These are phyloP conservation scores for Manis pentadactyla DNA, from an alignment of 2,797 vertebrate genomes.

Conservation along the genomic window DNA sequence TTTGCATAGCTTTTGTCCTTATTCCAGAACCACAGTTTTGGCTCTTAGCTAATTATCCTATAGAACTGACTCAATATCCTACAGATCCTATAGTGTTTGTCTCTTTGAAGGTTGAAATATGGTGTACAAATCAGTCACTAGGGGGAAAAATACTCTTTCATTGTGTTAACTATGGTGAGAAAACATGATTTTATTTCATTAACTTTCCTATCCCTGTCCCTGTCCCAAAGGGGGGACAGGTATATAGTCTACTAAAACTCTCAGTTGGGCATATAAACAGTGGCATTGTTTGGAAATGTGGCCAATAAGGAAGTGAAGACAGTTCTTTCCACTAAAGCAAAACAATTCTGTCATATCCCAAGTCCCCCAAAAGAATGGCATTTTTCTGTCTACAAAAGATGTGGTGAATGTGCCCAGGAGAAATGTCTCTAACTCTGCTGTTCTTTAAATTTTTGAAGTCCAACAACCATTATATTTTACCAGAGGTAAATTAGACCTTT, in stretches of 20 bases:
- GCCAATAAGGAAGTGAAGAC: background rate
- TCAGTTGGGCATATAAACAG: background rate
- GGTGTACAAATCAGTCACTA: background rate
- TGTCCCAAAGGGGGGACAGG: background rate
- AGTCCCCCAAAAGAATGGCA: background rate
- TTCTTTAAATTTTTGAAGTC: conserved; percentile 24
- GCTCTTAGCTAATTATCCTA: background rate
- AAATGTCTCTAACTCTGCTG: background rate
- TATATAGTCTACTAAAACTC: background rate
- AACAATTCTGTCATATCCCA: background rate
- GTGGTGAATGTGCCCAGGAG: background rate
- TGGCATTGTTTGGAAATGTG: background rate
- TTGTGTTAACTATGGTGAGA: background rate
- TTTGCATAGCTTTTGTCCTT: background rate
- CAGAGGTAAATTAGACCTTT: background rate
- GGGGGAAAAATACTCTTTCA: background rate
- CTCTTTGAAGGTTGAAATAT: background rate
- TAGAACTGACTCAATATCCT: background rate
- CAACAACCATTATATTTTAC: background rate
- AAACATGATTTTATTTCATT: conserved; percentile 3
- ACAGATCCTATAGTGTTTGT: background rate
- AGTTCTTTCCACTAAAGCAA: background rate
- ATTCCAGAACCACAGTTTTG: background rate
- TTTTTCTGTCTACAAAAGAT: conserved; percentile 8
- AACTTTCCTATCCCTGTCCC: background rate